Base-by-base conservation (phyloP, 2,888 invertebrate species). In the Sarcophaga subvicina region DNA sequence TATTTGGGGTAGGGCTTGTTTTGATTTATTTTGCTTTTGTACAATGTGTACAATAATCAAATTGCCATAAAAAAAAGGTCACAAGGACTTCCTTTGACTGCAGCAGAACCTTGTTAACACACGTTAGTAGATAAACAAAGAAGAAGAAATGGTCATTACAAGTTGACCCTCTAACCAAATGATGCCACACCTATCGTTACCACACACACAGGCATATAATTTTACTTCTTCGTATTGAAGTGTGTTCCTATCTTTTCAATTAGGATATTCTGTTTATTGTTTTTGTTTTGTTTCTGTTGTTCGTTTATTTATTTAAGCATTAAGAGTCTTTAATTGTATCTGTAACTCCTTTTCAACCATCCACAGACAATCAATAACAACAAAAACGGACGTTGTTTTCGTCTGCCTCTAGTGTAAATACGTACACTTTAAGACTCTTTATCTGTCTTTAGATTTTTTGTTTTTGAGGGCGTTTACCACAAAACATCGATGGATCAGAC, bases 391-490 rank as follows among this genome's bases (percentile, higher is more conserved):
- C 3, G 17, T 73, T 60, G 45, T 72, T 62, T 60, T 27, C 6
- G 49, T 25, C 59, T 22, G 67, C 8, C 20, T n/a, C n/a, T 45
- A 17, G 62, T 45, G 47, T 14, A 45, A 45, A n/a, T 17, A 45
- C 37, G 67, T 37, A 37, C 37, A 37, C 37, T 37, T 17, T 17
- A 67, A 45, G 37, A n/a, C n/a, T 60, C 54, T 0, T 1, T 54
- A 59, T 27, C 54, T 37, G 10, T 8, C 37, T 8, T 59, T n/a
- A 11, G 14, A 59, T 37, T 72, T 6, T 80, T 71, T 75, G 75
- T 81, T 81, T 71, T 71, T 2, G 75, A 22, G 69, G 81, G 75
- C 81, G 81, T 81, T 81, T 54, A 63, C 69, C 4, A 37, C 37
- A 47, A 69, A 54, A 27, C 54, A 75, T 81, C 69, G 49, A 81